Conservation (phyloP, 2,113 vertebrate genomes). For the Myotis yumanensis region DNA sequence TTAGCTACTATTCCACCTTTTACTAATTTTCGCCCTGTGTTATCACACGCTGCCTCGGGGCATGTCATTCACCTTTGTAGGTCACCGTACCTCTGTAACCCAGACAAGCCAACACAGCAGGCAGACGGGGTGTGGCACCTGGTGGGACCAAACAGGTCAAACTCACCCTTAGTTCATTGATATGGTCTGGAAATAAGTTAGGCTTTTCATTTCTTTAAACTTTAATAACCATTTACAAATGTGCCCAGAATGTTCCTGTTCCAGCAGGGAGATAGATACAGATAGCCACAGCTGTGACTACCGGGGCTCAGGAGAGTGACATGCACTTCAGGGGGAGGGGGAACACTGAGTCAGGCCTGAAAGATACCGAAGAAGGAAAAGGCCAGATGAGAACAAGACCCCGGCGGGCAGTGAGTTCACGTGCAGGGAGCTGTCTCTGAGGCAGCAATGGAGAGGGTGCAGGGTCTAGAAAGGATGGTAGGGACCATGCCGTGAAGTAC, state of each 20-base stretch:
- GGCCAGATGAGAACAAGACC: not conserved
- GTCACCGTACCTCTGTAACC: not conserved
- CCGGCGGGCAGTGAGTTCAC: not conserved
- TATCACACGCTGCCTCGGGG: not conserved
- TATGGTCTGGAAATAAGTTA: not conserved
- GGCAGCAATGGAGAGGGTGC: fast-evolving
- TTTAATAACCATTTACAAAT: not conserved
- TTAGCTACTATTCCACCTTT: not conserved
- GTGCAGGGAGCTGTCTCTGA: not conserved
- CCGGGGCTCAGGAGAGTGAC: not conserved
- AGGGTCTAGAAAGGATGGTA: not conserved
- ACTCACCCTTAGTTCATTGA: not conserved
- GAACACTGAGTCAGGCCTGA: not conserved
- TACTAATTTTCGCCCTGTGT: not conserved
- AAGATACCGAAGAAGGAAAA: not conserved
- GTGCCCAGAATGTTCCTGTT: not conserved
- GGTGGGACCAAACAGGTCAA: not conserved
- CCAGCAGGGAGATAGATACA: not conserved
- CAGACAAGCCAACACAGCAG: not conserved
- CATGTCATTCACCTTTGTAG: not conserved
- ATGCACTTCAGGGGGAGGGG: not conserved
- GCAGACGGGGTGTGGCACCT: fast-evolving
- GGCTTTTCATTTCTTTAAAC: not conserved
- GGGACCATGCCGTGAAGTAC: not conserved
- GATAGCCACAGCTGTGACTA: not conserved